Conservation (phyloP, 2,797 vertebrate genomes). For the Sylvilagus floridanus region DNA sequence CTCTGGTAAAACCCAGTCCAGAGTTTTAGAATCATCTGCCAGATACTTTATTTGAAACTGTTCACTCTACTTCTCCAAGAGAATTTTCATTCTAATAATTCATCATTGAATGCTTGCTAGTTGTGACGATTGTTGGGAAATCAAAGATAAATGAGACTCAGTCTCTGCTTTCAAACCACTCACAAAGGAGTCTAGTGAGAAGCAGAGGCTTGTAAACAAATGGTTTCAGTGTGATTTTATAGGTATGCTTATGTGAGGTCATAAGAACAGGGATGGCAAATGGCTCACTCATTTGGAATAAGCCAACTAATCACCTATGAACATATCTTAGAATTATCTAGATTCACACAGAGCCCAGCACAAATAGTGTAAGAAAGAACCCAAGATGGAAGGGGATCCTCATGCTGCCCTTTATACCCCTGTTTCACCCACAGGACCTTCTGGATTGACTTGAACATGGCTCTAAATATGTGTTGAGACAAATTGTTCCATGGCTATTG, state of each 20-base stretch:
- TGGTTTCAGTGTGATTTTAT: neutral
- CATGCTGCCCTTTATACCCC: no score
- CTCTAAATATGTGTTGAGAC: neutral
- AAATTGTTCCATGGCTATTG: neutral
- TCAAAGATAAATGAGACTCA: neutral
- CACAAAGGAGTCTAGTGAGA: neutral
- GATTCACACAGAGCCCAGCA: neutral
- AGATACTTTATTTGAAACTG: constrained; percentile 1
- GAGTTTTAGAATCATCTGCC: neutral
- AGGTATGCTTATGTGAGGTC: neutral
- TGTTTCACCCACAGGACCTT: neutral
- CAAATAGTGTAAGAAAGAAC: neutral
- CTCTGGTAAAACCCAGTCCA: neutral
- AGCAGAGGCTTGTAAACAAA: neutral
- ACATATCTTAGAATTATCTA: neutral
- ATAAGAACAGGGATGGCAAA: neutral
- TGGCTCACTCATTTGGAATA: neutral
- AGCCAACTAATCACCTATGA: neutral
- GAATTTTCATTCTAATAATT: neutral
- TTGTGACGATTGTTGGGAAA: neutral
- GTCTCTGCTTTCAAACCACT: neutral
- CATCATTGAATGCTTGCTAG: neutral
- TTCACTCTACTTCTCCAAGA: neutral
- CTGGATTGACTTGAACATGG: neutral
- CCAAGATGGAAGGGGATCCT: neutral